phyloP scores from a whole-genome alignment of 2,797 vertebrate genomes.

The Arremon aurantiirostris region DNA sequence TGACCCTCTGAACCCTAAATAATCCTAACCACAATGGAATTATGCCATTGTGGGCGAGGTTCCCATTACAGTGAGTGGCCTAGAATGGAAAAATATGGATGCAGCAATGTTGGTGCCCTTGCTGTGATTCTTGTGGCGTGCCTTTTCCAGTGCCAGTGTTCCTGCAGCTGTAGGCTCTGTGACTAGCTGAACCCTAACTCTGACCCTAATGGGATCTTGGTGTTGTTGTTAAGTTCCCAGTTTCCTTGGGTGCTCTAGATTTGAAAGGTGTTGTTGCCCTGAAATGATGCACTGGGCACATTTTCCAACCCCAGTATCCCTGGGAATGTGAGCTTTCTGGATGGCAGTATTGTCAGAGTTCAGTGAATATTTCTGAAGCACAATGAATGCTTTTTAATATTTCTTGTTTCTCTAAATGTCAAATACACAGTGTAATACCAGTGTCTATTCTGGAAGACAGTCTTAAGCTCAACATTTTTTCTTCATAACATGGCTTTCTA shows the following conservation, averaged over 20 bases:
- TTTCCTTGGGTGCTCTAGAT: no score
- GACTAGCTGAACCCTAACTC: not conserved
- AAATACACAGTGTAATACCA: not conserved
- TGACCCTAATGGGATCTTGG: not conserved
- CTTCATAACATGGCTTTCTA: not conserved
- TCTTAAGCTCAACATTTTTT: not conserved
- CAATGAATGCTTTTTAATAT: not conserved
- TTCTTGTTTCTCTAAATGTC: not conserved
- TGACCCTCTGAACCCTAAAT: not conserved
- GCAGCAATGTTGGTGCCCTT: not conserved
- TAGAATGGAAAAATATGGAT: not conserved
- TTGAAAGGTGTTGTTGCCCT: not conserved
- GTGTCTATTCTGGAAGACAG: not conserved
- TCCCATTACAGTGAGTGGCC: no score
- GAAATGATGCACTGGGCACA: not conserved
- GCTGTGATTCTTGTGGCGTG: not conserved
- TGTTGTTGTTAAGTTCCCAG: not conserved
- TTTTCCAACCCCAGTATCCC: not conserved
- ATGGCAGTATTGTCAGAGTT: not conserved
- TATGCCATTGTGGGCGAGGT: not conserved
- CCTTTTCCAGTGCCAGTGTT: not conserved
- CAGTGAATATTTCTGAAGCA: not conserved
- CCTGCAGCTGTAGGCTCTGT: not conserved
- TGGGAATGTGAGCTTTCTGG: not conserved
- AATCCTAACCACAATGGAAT: not conserved